Percentiles rank a stretch among this genome's conserved stretches.
Evolutionary conservation across 2,113 vertebrate species (phyloP).

Genomic region (Gopherus flavomarginatus): DNA sequence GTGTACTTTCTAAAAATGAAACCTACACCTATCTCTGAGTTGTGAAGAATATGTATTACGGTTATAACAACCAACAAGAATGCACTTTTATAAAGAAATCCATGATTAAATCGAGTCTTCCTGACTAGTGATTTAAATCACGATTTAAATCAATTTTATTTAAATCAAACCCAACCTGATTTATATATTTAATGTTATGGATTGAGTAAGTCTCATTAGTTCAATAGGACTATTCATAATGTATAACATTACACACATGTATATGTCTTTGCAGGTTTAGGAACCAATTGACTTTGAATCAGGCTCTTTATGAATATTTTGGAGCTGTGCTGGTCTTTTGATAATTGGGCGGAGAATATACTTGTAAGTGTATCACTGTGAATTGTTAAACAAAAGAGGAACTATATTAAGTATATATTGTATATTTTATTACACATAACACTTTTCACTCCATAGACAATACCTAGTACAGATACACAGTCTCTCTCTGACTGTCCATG

Average conservation of each 20-base stretch:
- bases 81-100: too few species aligned
- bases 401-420: neutral
- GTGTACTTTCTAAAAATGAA: too few species aligned
- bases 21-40: too few species aligned
- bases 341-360: neutral
- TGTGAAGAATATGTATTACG: too few species aligned
- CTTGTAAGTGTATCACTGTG: neutral
- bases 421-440: neutral
- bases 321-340: neutral
- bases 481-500: neutral
- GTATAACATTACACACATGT: neutral
- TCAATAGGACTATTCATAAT: neutral
- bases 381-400: neutral
- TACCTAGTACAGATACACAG: neutral
- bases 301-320: neutral
- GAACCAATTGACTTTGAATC: neutral
- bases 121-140: too few species aligned
- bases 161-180: neutral
- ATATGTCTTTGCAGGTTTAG: neutral
- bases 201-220: slow-evolving; percentile 6
- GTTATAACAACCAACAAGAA: too few species aligned
- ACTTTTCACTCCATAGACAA: neutral
- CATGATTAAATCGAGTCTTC: too few species aligned
- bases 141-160: too few species aligned
- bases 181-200: slow-evolving; percentile 29